These are phyloP conservation scores for Ichneumoninae sp. DNA, from an alignment of 2,888 invertebrate species.

Conservation along the genomic window DNA sequence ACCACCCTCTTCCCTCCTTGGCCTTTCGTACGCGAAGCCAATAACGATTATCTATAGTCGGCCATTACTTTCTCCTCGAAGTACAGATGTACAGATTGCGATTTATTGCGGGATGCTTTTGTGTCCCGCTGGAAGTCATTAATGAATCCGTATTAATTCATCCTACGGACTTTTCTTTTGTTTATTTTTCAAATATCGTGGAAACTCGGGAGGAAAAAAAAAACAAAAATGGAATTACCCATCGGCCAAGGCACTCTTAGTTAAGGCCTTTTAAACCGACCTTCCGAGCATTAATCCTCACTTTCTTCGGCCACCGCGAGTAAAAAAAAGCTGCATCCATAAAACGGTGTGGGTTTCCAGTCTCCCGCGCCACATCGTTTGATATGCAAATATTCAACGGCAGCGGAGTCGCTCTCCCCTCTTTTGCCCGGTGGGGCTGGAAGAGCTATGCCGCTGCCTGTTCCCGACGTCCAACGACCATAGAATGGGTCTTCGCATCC, in stretches of 20 bases:
- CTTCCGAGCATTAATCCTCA: slow-evolving; percentile 31
- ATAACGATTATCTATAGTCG: slow-evolving; percentile 56
- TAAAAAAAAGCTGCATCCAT: slow-evolving; percentile 66
- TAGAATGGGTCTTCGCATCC: slow-evolving; percentile 62
- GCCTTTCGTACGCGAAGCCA: slow-evolving; percentile 53
- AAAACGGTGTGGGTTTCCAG: slow-evolving; percentile 60
- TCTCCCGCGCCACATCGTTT: slow-evolving; percentile 67
- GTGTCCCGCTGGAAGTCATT: slow-evolving; percentile 35
- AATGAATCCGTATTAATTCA: slow-evolving; percentile 65
- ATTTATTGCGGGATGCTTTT: neutral
- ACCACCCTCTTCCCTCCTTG: slow-evolving; percentile 50
- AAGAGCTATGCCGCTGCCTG: slow-evolving; percentile 53
- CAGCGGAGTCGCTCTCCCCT: slow-evolving; percentile 41
- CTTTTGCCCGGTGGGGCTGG: slow-evolving; percentile 33
- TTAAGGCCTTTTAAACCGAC: slow-evolving; percentile 63
- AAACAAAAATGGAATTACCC: slow-evolving; percentile 67
- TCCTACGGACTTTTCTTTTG: slow-evolving; percentile 39
- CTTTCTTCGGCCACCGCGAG: slow-evolving; percentile 21
- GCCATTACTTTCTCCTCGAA: neutral
- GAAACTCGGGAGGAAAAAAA: slow-evolving; percentile 39
- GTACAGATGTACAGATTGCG: slow-evolving; percentile 9
- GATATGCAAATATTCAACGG: slow-evolving; percentile 72
- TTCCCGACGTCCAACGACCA: slow-evolving; percentile 60
- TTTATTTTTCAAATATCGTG: slow-evolving; percentile 17
- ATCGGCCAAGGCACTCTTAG: slow-evolving; percentile 63